Conservation (phyloP, 1,140 invertebrate species). For the Stenopsyche tienmushanensis region DNA sequence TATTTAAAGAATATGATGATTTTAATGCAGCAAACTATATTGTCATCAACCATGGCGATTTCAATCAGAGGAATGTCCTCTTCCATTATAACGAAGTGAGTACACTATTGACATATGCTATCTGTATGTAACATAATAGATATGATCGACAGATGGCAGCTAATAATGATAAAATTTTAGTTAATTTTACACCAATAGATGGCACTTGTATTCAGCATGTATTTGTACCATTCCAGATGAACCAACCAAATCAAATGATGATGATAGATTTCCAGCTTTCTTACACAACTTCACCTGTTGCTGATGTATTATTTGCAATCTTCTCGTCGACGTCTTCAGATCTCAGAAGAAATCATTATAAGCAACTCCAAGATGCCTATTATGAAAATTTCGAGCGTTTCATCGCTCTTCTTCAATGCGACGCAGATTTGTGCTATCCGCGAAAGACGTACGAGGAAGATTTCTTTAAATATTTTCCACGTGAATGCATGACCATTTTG, state of each 20-base stretch:
- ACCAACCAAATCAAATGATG: constrained; percentile 19
- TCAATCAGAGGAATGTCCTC: constrained; percentile 31
- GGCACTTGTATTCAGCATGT: no score
- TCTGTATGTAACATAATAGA: no score
- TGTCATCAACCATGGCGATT: constrained; percentile 37
- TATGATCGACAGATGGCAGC: no score
- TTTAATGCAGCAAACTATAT: constrained; percentile 1
- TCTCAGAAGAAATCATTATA: constrained; percentile 17
- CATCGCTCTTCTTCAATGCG: constrained; percentile 19
- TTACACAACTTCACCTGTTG: constrained; percentile 31
- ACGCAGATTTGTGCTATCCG: constrained; percentile 21
- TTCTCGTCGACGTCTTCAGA: constrained; percentile 26
- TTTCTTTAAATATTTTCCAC: constrained; percentile 28
- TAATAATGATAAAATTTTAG: no score
- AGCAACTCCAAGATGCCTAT: constrained; percentile 27
- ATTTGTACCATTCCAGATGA: constrained; percentile 35
- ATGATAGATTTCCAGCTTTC: constrained; percentile 38
- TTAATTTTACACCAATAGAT: no score
- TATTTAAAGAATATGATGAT: constrained; percentile 4
- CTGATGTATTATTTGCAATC: constrained; percentile 34
- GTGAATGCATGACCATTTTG: constrained; percentile 21
- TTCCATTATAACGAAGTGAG: constrained; percentile 36
- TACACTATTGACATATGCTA: no score
- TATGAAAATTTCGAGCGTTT: constrained; percentile 19
- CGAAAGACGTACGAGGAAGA: constrained; percentile 15